Conservation (phyloP, 2,113 vertebrate species). For the Cinclus cinclus region DNA sequence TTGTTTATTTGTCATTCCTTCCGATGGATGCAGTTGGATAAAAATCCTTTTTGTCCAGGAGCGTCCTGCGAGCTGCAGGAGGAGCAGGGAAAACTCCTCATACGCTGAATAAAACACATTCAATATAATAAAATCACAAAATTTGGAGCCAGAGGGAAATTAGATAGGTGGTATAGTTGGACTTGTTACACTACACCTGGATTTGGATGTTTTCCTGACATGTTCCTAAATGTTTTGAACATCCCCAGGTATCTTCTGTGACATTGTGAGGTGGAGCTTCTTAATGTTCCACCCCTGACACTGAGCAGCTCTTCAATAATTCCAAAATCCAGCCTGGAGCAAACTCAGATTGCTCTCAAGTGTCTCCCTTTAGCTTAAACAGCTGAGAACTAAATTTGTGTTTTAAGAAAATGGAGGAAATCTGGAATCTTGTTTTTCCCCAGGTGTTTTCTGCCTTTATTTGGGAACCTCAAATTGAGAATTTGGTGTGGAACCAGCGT, state of each 20-base stretch:
- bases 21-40: not conserved
- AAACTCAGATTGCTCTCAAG: not conserved
- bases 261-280: not conserved
- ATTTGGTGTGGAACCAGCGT: not conserved
- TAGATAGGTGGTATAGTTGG: not conserved
- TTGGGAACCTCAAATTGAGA: not conserved
- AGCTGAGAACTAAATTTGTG: not conserved
- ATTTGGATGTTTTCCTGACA: not conserved
- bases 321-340: not conserved
- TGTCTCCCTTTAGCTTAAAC: not conserved
- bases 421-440: not conserved
- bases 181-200: not conserved
- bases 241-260: not conserved
- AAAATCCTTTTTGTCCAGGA: conserved; percentile 2
- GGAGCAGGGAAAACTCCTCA: not conserved
- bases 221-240: not conserved
- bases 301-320: not conserved
- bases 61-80: not conserved
- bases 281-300: not conserved
- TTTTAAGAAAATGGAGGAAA: not conserved
- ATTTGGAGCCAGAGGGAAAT: not conserved
- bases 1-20: not conserved
- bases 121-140: not conserved
- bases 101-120: not conserved
- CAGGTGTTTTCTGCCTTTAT: not conserved